A percentile compares a stretch with the other conserved stretches of the same genome.
Conservation (phyloP, 2,888 invertebrate species). For the Myopa testacea region DNA sequence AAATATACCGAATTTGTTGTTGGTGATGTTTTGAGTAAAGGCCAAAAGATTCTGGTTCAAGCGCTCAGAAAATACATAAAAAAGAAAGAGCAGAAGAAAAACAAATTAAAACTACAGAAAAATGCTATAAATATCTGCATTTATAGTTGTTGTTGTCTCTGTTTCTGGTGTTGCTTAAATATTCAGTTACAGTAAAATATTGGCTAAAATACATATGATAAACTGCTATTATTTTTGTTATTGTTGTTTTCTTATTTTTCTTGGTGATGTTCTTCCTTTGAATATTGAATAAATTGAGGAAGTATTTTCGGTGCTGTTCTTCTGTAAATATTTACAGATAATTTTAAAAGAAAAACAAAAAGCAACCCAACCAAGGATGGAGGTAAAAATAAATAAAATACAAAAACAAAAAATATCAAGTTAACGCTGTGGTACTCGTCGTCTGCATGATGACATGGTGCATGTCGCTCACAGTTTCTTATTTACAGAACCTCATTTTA, state of each 20-base stretch:
- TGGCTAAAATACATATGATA: neutral
- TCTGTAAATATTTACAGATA: neutral
- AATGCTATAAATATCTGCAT: neutral
- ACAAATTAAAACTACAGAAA: neutral
- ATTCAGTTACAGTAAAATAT: slow-evolving; percentile 6
- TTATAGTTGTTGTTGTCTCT: neutral
- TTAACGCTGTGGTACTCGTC: no score
- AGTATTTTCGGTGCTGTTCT: neutral
- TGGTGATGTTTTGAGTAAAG: neutral
- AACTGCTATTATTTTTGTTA: neutral
- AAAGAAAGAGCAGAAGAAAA: neutral
- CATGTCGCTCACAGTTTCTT: no score
- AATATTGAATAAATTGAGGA: neutral
- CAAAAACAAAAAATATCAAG: no score
- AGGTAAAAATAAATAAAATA: no score
- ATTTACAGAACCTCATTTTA: no score
- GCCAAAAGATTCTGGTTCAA: neutral
- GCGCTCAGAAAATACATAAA: neutral
- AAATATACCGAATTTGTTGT: neutral
- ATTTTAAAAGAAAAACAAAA: neutral
- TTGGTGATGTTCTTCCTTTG: neutral
- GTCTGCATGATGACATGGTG: no score
- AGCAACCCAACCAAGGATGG: neutral
- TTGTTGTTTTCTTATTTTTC: neutral
- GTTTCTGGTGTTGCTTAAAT: neutral